phyloP scores from a whole-genome alignment of 2,113 vertebrate species.

The Ictidomys tridecemlineatus region DNA sequence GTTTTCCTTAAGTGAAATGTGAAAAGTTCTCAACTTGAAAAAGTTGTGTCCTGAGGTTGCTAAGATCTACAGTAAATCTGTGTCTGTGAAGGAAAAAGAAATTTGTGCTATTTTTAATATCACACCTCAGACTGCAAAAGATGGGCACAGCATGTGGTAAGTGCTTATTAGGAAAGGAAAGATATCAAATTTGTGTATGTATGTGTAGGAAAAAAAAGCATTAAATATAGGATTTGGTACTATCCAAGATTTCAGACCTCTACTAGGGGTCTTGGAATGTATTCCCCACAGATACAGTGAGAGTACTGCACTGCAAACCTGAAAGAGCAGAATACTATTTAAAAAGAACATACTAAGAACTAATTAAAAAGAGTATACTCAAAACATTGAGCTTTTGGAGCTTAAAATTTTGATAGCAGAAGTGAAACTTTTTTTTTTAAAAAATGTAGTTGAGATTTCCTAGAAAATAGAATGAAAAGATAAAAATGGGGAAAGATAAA shows the following conservation, averaged over 20 bases:
- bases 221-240: not conserved
- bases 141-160: not conserved
- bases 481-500: constrained; percentile 51
- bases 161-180: not conserved
- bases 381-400: not conserved
- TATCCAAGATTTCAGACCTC: not conserved
- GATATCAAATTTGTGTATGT: not conserved
- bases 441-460: constrained; percentile 4
- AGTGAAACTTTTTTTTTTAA: not conserved
- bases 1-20: not conserved
- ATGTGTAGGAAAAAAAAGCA: not conserved
- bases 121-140: not conserved
- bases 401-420: constrained; percentile 40
- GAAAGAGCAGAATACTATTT: constrained; percentile 34
- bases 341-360: constrained; percentile 18
- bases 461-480: constrained; percentile 50
- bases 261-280: not conserved
- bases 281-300: not conserved
- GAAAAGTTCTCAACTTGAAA: not conserved
- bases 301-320: not conserved
- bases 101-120: not conserved
- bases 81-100: not conserved
- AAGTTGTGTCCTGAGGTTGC: not conserved
- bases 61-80: not conserved
- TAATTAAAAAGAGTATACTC: not conserved